A percentile compares a stretch with the other conserved stretches of the same genome.
Evolutionary conservation across 30 jellyfish, hydroid and myxozoan species (phyloP).

Genomic region (Aurelia aurita): DNA sequence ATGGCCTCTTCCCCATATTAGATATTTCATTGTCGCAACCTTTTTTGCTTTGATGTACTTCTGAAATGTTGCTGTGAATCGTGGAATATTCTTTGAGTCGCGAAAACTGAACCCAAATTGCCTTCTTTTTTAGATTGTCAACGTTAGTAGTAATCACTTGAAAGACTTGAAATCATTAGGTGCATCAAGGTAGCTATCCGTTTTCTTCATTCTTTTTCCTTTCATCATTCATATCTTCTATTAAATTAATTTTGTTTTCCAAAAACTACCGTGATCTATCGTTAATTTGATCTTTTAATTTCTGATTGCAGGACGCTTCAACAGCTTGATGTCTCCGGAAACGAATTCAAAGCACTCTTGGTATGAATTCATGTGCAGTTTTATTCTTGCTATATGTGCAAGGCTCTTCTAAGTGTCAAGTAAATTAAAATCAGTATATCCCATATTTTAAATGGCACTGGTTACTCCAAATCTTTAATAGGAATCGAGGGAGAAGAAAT

Average conservation of each 20-base stretch:
- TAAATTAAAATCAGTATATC: too few species aligned
- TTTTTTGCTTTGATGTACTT: too few species aligned
- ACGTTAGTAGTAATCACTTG: conserved; percentile 21
- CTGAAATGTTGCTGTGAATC: too few species aligned
- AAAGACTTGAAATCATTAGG: conserved; percentile 27
- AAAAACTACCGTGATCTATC: neutral
- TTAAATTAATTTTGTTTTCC: neutral
- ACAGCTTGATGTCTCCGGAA: conserved; percentile 43
- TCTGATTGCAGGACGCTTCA: conserved; percentile 27
- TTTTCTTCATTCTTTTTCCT: neutral
- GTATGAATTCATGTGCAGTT: conserved; percentile 29
- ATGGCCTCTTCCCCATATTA: too few species aligned
- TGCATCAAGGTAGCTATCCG: conserved; percentile 16
- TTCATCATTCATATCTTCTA: neutral
- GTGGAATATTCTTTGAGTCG: too few species aligned
- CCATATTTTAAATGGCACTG: too few species aligned
- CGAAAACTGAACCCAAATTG: neutral
- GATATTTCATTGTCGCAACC: too few species aligned
- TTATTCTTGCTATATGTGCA: too few species aligned
- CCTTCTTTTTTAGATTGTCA: neutral
- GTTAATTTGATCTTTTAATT: neutral
- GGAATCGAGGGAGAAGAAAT: too few species aligned
- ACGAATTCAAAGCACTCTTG: conserved; percentile 18
- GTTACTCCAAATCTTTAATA: too few species aligned
- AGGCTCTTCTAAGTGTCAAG: too few species aligned